These are phyloP conservation scores for Botia almorhae DNA, from an alignment of 2,797 vertebrate species.

Conservation along the genomic window DNA sequence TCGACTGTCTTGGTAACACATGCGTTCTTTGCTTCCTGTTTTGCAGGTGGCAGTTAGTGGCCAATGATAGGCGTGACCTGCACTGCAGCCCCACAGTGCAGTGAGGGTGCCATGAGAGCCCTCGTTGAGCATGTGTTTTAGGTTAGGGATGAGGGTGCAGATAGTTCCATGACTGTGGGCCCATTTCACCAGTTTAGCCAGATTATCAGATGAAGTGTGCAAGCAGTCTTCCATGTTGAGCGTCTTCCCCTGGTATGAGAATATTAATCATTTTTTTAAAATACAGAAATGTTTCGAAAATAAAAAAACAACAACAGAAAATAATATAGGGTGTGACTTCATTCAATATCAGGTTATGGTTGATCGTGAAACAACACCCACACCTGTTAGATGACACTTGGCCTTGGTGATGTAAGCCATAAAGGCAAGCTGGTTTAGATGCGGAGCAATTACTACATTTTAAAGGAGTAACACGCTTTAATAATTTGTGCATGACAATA, in stretches of 20 bases:
- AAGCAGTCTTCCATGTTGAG: constrained; percentile 87
- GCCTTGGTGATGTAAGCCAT: no score
- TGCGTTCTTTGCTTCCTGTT: constrained; percentile 80
- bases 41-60: constrained; percentile 83
- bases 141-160: constrained; percentile 89
- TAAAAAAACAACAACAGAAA: neutral
- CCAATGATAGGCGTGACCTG: constrained; percentile 92
- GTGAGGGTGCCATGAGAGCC: constrained; percentile 85
- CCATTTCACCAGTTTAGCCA: constrained; percentile 92
- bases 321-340: neutral
- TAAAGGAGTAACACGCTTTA: neutral
- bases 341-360: no score
- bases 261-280: neutral
- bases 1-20: constrained; percentile 84
- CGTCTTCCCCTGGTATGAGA: constrained; percentile 62
- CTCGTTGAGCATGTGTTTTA: constrained; percentile 85
- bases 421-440: no score
- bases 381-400: no score
- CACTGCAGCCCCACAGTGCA: constrained; percentile 87
- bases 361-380: no score
- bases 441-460: no score
- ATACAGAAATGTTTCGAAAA: neutral
- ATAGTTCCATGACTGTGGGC: constrained; percentile 94
- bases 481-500: neutral
- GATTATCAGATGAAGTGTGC: constrained; percentile 87